A percentile compares a stretch with the other conserved stretches of the same genome.
These are phyloP conservation scores for Homarus americanus DNA, from an alignment of 1,140 invertebrate species.

Conservation along the genomic window DNA sequence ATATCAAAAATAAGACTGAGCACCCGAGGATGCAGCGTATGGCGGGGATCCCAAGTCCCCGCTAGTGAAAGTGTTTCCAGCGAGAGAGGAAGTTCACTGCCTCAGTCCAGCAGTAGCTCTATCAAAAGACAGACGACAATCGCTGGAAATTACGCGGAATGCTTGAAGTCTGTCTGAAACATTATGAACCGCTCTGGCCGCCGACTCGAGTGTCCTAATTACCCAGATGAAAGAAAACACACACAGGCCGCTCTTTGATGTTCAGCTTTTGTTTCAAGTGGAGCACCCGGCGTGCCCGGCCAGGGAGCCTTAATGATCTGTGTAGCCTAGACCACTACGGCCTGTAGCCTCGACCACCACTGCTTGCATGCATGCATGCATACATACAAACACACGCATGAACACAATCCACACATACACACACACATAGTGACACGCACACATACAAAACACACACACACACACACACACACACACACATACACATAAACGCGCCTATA, in stretches of 20 bases:
- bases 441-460: too few relatives aligned
- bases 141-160: conserved; percentile 28
- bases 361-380: too few relatives aligned
- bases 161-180: conserved; percentile 51
- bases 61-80: background rate
- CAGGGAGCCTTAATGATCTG: conserved; percentile 23
- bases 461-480: too few relatives aligned
- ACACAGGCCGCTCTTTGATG: conserved; percentile 44
- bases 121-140: conserved; percentile 17
- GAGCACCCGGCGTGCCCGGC: background rate
- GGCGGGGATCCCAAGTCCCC: too few relatives aligned
- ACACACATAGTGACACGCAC: too few relatives aligned
- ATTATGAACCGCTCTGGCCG: conserved; percentile 35
- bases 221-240: conserved; percentile 53
- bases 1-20: too few relatives aligned
- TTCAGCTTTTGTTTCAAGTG: conserved; percentile 47
- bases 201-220: conserved; percentile 42
- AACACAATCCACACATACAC: too few relatives aligned
- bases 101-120: background rate
- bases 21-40: too few relatives aligned
- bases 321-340: background rate
- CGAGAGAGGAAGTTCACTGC: background rate
- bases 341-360: background rate
- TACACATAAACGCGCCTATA: too few relatives aligned
- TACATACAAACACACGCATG: too few relatives aligned